A percentile compares a stretch with the other conserved stretches of the same genome.
Conservation (phyloP, 2,888 invertebrate species). For the Drosophila cyrtoloma region DNA sequence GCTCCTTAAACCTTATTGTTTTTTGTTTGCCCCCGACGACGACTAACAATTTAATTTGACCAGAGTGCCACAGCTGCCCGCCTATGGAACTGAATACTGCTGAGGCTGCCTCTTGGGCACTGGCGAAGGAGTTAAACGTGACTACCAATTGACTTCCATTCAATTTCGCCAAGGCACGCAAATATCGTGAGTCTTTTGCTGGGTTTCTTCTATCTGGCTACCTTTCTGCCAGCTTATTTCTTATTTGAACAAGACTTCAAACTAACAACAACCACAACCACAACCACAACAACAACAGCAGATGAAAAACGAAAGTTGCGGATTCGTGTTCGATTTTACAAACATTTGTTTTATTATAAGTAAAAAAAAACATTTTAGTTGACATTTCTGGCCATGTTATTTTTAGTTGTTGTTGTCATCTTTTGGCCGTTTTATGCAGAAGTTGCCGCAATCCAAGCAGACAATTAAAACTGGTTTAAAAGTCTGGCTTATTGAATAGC, state of each 20-base stretch:
- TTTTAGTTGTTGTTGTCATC: conserved; percentile 10
- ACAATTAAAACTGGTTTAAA: conserved; percentile 56
- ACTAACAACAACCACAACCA: not conserved
- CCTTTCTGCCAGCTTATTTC: conserved; percentile 35
- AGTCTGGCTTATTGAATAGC: conserved; percentile 63
- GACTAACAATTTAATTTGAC: conserved; percentile 75
- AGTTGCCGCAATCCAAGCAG: not conserved
- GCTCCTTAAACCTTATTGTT: conserved; percentile 17
- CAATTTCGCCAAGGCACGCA: conserved; percentile 73
- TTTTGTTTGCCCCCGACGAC: not conserved
- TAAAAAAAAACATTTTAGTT: conserved; percentile 29
- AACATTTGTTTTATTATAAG: conserved; percentile 43
- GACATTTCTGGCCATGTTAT: conserved; percentile 51
- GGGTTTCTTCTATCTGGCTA: conserved; percentile 44
- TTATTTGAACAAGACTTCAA: conserved; percentile 26
- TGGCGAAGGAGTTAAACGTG: conserved; percentile 59
- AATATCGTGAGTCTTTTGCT: conserved; percentile 67
- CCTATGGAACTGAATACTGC: conserved; percentile 16
- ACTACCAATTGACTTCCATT: conserved; percentile 78
- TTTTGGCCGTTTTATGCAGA: conserved; percentile 14
- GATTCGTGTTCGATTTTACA: conserved; percentile 51
- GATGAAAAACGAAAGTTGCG: conserved; percentile 64
- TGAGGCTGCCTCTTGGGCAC: conserved; percentile 22
- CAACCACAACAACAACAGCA: not conserved
- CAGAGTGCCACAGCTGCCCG: conserved; percentile 20